Percentiles rank a stretch among this genome's conserved stretches.
These are phyloP conservation scores for Pollimyrus isidori DNA, from an alignment of 2,113 vertebrate species.

Conservation along the genomic window DNA sequence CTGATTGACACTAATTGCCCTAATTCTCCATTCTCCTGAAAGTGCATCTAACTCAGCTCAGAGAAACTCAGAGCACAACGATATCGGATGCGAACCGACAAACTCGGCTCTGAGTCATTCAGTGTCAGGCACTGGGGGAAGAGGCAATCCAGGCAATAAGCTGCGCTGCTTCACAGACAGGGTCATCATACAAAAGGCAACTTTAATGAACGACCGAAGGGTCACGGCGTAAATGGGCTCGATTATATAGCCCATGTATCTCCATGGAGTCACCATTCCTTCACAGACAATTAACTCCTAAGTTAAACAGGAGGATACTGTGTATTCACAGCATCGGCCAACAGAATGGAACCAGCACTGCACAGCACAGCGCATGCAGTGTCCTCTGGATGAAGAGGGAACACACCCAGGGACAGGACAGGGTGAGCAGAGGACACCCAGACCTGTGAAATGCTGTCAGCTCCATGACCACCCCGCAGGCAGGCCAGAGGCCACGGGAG, in stretches of 20 bases:
- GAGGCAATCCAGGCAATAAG: neutral
- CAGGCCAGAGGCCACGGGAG: neutral
- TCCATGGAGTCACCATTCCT: conserved; percentile 26
- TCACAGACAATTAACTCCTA: conserved; percentile 36
- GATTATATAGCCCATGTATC: neutral
- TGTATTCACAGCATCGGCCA: neutral
- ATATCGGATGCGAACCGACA: neutral
- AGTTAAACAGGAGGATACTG: conserved; percentile 28
- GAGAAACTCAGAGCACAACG: neutral
- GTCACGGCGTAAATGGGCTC: neutral
- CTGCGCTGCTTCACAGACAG: neutral
- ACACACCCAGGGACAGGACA: neutral
- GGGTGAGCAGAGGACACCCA: neutral
- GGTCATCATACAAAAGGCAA: neutral
- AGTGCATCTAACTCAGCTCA: neutral
- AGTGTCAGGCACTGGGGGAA: neutral
- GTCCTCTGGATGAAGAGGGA: neutral
- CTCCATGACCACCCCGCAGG: neutral
- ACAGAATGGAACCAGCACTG: neutral
- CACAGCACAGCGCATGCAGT: neutral
- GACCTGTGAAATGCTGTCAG: neutral
- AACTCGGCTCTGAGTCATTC: neutral
- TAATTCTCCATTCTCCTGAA: neutral
- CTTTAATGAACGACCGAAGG: neutral
- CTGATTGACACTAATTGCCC: neutral